phyloP scores from a whole-genome alignment of 2,113 vertebrate species.

The Hypocryptadius cinnamomeus region DNA sequence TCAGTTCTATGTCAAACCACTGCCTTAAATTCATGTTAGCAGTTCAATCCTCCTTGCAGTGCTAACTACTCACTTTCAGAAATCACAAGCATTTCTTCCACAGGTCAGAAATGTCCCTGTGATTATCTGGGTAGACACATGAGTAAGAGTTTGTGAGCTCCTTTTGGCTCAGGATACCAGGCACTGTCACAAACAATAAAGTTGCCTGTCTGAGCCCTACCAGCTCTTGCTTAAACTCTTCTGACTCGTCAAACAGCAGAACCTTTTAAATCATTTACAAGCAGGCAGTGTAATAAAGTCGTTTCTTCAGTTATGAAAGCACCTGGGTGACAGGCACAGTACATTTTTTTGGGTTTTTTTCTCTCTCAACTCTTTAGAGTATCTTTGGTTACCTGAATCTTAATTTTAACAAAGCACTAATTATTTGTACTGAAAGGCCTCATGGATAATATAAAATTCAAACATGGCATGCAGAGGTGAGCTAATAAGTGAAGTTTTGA shows the following conservation, averaged over 20 bases:
- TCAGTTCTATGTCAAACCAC: not conserved
- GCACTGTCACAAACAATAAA: constrained; percentile 8
- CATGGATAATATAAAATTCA: not conserved
- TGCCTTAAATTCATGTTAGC: not conserved
- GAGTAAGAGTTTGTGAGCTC: not conserved
- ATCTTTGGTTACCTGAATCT: not conserved
- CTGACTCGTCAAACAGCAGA: not conserved
- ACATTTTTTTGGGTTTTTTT: not conserved
- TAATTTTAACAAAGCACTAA: not conserved
- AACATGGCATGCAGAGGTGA: not conserved
- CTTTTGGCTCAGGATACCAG: not conserved
- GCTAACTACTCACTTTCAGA: not conserved
- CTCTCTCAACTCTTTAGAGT: not conserved
- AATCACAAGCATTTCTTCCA: not conserved
- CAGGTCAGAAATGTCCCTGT: not conserved
- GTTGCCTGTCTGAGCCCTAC: not conserved
- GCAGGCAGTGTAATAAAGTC: not conserved
- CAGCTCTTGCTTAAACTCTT: not conserved
- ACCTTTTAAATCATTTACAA: not conserved
- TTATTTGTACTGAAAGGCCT: not conserved
- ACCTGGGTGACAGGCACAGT: not conserved
- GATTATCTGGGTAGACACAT: not conserved
- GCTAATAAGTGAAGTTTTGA: not conserved
- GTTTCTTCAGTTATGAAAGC: not conserved
- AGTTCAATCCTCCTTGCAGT: not conserved